Percentiles rank a stretch among this genome's conserved stretches.
These are phyloP conservation scores for Ischnura elegans DNA, from an alignment of 2,888 invertebrate genomes.

Conservation along the genomic window DNA sequence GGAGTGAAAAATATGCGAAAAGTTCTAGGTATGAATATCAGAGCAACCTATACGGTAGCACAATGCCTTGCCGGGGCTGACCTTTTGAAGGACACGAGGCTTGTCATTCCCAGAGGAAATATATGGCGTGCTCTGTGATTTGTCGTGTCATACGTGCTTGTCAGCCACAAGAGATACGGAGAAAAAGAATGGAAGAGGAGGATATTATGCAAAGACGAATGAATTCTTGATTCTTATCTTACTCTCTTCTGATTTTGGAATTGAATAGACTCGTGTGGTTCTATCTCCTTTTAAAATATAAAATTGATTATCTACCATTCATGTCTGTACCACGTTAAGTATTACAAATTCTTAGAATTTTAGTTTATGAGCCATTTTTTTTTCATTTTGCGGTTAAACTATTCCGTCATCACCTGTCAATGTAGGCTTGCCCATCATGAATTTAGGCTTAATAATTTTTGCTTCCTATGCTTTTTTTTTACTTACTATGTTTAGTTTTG, in stretches of 20 bases:
- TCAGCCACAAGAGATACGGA: background rate
- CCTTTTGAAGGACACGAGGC: conserved; percentile 46
- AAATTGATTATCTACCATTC: background rate
- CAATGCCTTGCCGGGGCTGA: background rate
- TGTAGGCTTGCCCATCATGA: too few relatives aligned
- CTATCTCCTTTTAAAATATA: background rate
- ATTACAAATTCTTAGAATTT: too few relatives aligned
- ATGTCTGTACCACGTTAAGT: background rate
- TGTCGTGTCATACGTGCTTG: conserved; percentile 11
- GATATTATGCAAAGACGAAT: background rate
- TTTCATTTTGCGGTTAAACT: too few relatives aligned
- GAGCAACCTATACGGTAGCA: background rate
- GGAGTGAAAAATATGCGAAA: conserved; percentile 42
- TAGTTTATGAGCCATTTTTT: too few relatives aligned
- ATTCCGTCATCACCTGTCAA: too few relatives aligned
- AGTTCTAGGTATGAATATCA: conserved; percentile 45
- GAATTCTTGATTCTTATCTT: background rate
- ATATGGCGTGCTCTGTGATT: conserved; percentile 32
- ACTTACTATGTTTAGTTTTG: too few relatives aligned
- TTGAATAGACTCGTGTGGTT: background rate
- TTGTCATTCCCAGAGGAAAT: background rate
- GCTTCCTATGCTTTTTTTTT: too few relatives aligned
- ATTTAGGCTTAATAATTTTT: too few relatives aligned
- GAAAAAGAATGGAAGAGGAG: background rate
- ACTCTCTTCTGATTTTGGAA: background rate